phyloP scores from a whole-genome alignment of 2,888 invertebrate species.

The Leistus spinibarbis region DNA sequence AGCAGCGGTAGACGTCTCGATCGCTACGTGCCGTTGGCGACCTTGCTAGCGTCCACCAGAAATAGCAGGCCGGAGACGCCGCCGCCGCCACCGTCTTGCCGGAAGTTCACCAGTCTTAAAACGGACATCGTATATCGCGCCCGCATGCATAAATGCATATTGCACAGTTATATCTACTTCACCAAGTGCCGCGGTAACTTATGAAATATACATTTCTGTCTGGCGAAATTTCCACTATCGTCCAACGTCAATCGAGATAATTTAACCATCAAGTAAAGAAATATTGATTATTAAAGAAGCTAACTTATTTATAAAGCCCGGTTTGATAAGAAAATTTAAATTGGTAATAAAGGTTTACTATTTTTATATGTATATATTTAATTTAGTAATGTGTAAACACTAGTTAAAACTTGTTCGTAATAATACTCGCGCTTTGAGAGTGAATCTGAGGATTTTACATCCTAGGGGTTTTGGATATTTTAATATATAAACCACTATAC shows the following conservation, averaged over 20 bases:
- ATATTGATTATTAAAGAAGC: no score
- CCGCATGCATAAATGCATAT: not conserved
- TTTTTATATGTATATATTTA: no score
- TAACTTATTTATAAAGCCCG: no score
- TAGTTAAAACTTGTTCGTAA: no score
- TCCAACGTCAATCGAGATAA: not conserved
- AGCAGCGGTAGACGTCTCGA: constrained; percentile 12
- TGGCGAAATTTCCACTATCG: not conserved
- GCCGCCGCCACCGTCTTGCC: constrained; percentile 20
- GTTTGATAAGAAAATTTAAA: no score
- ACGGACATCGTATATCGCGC: constrained; percentile 24
- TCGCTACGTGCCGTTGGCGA: constrained; percentile 26
- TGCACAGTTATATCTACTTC: not conserved
- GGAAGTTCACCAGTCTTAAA: constrained; percentile 28
- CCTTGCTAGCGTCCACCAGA: constrained; percentile 31
- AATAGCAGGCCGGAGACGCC: constrained; percentile 31
- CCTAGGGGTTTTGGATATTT: no score
- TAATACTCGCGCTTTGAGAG: no score
- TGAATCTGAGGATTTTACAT: no score
- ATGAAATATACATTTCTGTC: not conserved
- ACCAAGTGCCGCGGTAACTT: not conserved
- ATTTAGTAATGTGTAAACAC: no score
- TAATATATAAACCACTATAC: no score
- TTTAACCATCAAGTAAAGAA: not conserved
- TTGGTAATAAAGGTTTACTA: no score